Conservation (phyloP, 2,888 invertebrate genomes). For the Drosophila melanocephala region DNA sequence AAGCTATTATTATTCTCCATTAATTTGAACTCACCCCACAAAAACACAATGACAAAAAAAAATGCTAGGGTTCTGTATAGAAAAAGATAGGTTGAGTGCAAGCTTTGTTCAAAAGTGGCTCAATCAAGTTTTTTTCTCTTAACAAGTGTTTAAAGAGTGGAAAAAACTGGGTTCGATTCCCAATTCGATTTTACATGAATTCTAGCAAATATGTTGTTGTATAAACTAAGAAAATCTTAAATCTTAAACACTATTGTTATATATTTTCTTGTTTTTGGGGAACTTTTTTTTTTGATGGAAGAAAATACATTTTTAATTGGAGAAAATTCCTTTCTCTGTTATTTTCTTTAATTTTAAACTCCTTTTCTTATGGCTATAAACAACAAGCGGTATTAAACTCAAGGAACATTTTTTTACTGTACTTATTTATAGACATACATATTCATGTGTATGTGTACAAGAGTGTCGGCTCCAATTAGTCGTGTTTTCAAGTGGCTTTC, state of each 20-base stretch:
- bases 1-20: neutral
- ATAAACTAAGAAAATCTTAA: neutral
- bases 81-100: neutral
- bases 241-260: neutral
- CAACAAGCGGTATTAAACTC: neutral
- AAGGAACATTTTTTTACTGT: slow-evolving; percentile 3
- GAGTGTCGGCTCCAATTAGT: slow-evolving; percentile 70
- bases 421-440: neutral
- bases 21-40: neutral
- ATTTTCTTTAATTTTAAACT: neutral
- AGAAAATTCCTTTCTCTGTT: neutral
- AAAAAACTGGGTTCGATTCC: neutral
- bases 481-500: slow-evolving; percentile 74
- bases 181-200: neutral
- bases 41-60: neutral
- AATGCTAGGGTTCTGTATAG: neutral
- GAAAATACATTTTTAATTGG: neutral
- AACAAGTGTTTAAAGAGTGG: neutral
- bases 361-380: neutral
- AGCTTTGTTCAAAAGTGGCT: neutral
- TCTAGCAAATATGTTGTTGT: neutral
- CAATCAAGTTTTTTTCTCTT: neutral
- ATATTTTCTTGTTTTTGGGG: neutral
- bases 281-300: neutral
- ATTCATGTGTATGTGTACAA: slow-evolving; percentile 20